Evolutionary conservation across 2,113 vertebrate genomes (phyloP).

Genomic region (Chlamydotis undulata): DNA sequence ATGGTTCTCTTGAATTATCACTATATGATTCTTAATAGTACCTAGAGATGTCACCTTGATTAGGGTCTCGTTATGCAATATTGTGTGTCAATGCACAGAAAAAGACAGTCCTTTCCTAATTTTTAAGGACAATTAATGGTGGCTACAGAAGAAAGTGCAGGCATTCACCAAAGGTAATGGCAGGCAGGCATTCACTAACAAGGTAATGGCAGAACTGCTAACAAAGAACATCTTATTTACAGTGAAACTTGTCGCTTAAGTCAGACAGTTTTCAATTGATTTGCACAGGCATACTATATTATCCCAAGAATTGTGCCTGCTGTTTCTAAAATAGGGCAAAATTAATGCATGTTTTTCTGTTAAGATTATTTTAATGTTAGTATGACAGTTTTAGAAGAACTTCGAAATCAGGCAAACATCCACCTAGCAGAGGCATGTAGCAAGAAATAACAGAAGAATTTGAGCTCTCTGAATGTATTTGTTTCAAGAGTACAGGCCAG

Average conservation of each 20-base stretch:
- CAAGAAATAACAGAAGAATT: neutral
- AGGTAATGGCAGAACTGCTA: neutral
- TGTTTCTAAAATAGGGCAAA: neutral
- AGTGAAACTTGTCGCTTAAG: neutral
- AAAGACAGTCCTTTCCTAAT: neutral
- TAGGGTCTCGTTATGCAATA: neutral
- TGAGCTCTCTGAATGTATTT: neutral
- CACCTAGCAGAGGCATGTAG: neutral
- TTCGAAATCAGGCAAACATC: neutral
- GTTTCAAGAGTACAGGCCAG: neutral
- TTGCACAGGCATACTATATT: neutral
- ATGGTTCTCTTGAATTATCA: neutral
- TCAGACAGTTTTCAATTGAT: neutral
- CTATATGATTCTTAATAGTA: neutral
- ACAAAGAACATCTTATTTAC: neutral
- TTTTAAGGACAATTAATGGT: neutral
- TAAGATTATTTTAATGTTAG: neutral
- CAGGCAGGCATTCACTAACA: neutral
- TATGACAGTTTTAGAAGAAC: neutral
- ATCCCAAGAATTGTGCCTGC: neutral
- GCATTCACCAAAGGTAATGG: neutral
- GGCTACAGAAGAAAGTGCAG: neutral
- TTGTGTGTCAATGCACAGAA: neutral
- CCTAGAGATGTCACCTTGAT: neutral
- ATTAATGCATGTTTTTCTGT: neutral